Evolutionary conservation across 1,140 invertebrate species (phyloP).

Genomic region (Episyrphus balteatus): DNA sequence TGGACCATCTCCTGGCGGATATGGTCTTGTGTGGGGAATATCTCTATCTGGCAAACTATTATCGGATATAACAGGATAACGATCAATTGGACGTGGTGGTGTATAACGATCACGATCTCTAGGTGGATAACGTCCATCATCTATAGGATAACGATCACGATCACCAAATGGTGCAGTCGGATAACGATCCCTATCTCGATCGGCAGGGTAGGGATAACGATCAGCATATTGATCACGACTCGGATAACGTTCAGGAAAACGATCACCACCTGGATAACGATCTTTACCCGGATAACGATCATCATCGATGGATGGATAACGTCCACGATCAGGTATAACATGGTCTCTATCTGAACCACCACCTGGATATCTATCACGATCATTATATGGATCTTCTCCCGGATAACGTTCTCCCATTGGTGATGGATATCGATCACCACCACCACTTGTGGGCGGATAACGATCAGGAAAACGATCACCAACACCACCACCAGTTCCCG

Average conservation of each 20-base stretch:
- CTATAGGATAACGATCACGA: slow-evolving; percentile 26
- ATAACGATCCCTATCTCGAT: slow-evolving; percentile 8
- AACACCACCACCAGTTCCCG: slow-evolving; percentile 3
- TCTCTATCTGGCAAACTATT: slow-evolving; percentile 22
- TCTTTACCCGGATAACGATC: slow-evolving; percentile 29
- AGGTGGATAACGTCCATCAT: slow-evolving; percentile 14
- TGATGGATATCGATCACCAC: slow-evolving; percentile 17
- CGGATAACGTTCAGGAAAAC: slow-evolving; percentile 19
- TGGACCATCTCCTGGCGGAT: slow-evolving; percentile 25
- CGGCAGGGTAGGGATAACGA: slow-evolving; percentile 17
- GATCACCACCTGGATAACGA: slow-evolving; percentile 22
- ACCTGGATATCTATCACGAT: slow-evolving; percentile 27
- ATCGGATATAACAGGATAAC: slow-evolving; percentile 30
- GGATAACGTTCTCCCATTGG: slow-evolving; percentile 26
- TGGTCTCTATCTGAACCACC: slow-evolving; percentile 31
- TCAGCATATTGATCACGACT: slow-evolving; percentile 24
- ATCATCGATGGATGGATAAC: slow-evolving; percentile 32
- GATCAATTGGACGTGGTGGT: slow-evolving; percentile 33
- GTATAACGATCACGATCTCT: slow-evolving; percentile 33
- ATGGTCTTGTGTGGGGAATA: slow-evolving; percentile 27
- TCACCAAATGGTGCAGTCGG: slow-evolving; percentile 9
- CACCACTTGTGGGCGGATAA: slow-evolving; percentile 24
- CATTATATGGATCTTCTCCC: slow-evolving; percentile 16
- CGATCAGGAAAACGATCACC: slow-evolving; percentile 34
- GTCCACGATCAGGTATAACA: slow-evolving; percentile 24